These are phyloP conservation scores for Leptopilina clavipes DNA, from an alignment of 1,140 invertebrate genomes.

Conservation along the genomic window DNA sequence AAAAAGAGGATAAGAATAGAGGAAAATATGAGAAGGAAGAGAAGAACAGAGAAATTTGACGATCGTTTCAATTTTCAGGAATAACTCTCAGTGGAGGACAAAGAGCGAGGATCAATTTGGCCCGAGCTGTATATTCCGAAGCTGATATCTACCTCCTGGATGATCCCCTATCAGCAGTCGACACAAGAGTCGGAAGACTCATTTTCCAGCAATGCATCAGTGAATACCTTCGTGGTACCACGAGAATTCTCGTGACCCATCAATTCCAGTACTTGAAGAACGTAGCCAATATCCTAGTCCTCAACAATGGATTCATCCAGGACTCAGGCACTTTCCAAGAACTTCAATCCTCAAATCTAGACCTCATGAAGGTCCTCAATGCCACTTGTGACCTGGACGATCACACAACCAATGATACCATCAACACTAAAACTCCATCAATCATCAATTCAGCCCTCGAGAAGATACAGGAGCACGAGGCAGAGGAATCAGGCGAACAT, in stretches of 20 bases:
- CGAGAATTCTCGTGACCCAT: slow-evolving; percentile 85
- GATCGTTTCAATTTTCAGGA: slow-evolving; percentile 80
- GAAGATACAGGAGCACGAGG: slow-evolving; percentile 47
- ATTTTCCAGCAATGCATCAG: slow-evolving; percentile 82
- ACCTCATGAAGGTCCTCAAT: slow-evolving; percentile 74
- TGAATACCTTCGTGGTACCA: slow-evolving; percentile 81
- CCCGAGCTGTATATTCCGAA: slow-evolving; percentile 87
- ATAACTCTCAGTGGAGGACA: slow-evolving; percentile 92
- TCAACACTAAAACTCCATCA: slow-evolving; percentile 56
- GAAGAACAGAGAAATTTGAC: no score
- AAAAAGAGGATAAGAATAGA: no score
- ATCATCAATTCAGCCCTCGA: neutral
- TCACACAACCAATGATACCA: slow-evolving; percentile 82
- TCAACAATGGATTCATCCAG: slow-evolving; percentile 79
- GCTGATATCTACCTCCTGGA: slow-evolving; percentile 88
- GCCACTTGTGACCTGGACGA: slow-evolving; percentile 79
- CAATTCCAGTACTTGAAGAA: slow-evolving; percentile 86
- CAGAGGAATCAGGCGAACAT: slow-evolving; percentile 68
- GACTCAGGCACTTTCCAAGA: slow-evolving; percentile 79
- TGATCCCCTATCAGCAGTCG: slow-evolving; percentile 86
- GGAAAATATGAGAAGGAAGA: no score
- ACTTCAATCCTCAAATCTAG: slow-evolving; percentile 77
- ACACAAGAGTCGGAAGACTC: slow-evolving; percentile 83
- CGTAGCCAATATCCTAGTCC: slow-evolving; percentile 79
- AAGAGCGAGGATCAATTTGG: slow-evolving; percentile 90